Percentiles rank a stretch among this genome's conserved stretches.
phyloP scores from a whole-genome alignment of 2,113 vertebrate genomes.

The Perognathus longimembris region DNA sequence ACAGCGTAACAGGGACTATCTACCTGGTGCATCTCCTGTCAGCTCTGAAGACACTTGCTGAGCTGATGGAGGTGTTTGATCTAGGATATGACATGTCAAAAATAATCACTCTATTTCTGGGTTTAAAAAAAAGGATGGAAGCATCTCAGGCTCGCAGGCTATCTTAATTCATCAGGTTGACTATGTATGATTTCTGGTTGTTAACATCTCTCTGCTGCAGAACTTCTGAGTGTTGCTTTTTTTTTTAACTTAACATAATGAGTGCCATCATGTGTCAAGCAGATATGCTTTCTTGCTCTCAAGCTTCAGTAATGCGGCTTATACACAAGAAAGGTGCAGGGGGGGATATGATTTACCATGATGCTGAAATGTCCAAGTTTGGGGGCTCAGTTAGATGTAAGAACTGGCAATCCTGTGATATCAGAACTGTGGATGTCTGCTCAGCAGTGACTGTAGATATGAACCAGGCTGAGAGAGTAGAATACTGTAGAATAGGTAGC shows the following conservation, averaged over 20 bases:
- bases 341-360: neutral
- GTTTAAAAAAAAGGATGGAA: neutral
- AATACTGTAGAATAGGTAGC: neutral
- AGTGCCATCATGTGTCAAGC: neutral
- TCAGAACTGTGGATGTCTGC: neutral
- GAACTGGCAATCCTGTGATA: neutral
- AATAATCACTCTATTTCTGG: slow-evolving; percentile 43
- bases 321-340: neutral
- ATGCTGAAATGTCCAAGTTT: neutral
- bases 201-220: neutral
- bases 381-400: neutral
- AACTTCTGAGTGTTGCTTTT: neutral
- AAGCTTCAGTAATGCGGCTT: neutral
- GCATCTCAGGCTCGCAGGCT: slow-evolving; percentile 12
- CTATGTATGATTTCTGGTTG: neutral
- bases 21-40: slow-evolving; percentile 45
- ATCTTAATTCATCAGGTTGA: slow-evolving; percentile 45
- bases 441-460: neutral
- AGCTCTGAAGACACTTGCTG: neutral
- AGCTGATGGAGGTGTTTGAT: slow-evolving; percentile 46
- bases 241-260: neutral
- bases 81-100: neutral
- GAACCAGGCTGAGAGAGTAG: neutral
- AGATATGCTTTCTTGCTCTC: neutral
- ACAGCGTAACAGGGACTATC: neutral